phyloP scores from a whole-genome alignment of 2,888 invertebrate species.

The Metopia argyrocephala region DNA sequence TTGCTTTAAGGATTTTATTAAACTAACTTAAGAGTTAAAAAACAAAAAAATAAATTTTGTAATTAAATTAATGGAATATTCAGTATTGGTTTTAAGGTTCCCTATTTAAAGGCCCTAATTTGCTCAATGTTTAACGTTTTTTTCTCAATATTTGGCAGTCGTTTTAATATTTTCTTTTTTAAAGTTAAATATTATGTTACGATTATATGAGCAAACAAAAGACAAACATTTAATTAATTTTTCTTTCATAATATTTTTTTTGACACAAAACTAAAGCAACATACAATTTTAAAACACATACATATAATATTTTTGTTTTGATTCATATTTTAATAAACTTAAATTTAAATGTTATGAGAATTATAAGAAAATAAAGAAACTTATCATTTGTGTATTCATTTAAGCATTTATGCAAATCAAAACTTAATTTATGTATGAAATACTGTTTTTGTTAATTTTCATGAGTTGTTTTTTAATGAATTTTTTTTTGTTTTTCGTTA shows the following conservation, averaged over 20 bases:
- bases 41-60: slow-evolving; percentile 37
- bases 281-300: slow-evolving; percentile 43
- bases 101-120: slow-evolving; percentile 27
- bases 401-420: slow-evolving; percentile 54
- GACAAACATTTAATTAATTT: slow-evolving; percentile 3
- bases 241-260: slow-evolving; percentile 11
- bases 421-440: slow-evolving; percentile 39
- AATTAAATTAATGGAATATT: slow-evolving; percentile 58
- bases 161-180: slow-evolving; percentile 16
- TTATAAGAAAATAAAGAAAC: slow-evolving; percentile 26
- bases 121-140: slow-evolving; percentile 20
- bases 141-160: slow-evolving; percentile 63
- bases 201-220: too few species aligned
- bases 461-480: slow-evolving; percentile 10
- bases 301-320: slow-evolving; percentile 15
- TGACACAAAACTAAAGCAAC: slow-evolving; percentile 46
- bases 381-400: slow-evolving; percentile 27
- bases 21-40: slow-evolving; percentile 45
- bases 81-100: slow-evolving; percentile 19
- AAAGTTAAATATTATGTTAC: slow-evolving; percentile 5
- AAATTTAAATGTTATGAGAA: slow-evolving; percentile 45
- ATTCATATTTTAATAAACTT: slow-evolving; percentile 40
- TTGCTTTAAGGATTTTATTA: slow-evolving; percentile 45
- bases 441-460: background rate
- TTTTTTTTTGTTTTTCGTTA: background rate